Conservation (phyloP, 2,113 vertebrate species). For the Stictonetta naevosa region DNA sequence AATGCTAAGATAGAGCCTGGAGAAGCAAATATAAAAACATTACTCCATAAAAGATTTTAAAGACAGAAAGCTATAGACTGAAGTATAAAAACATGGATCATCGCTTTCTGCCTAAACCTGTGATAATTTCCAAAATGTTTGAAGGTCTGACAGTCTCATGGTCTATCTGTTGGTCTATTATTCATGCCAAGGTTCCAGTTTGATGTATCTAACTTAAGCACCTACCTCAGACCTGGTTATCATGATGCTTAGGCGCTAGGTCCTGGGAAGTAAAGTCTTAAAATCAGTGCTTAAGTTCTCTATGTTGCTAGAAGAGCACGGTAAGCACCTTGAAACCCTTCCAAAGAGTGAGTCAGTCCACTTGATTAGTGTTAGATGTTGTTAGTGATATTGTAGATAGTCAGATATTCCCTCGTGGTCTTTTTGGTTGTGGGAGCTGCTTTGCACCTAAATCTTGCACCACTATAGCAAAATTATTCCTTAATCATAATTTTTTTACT, state of each 20-base stretch:
- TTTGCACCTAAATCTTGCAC: neutral
- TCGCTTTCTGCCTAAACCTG: neutral
- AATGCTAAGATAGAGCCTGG: neutral
- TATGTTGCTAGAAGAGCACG: neutral
- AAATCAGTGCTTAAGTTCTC: neutral
- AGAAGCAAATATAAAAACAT: neutral
- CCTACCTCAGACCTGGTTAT: neutral
- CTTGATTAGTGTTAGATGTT: neutral
- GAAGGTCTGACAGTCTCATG: neutral
- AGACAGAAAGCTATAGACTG: neutral
- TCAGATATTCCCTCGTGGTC: conserved; percentile 11
- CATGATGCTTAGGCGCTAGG: neutral
- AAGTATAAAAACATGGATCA: too few species aligned
- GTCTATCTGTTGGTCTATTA: too few species aligned
- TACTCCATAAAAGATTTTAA: neutral
- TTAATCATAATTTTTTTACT: neutral
- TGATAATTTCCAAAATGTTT: neutral
- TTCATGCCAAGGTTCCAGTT: neutral
- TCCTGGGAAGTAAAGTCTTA: neutral
- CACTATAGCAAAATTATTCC: neutral
- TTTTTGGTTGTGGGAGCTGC: neutral
- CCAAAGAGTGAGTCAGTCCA: neutral
- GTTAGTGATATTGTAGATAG: neutral
- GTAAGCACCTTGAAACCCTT: neutral
- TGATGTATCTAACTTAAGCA: neutral